A percentile compares a stretch with the other conserved stretches of the same genome.
phyloP scores from a whole-genome alignment of 2,113 vertebrate species.

The Catharus fuscescens region DNA sequence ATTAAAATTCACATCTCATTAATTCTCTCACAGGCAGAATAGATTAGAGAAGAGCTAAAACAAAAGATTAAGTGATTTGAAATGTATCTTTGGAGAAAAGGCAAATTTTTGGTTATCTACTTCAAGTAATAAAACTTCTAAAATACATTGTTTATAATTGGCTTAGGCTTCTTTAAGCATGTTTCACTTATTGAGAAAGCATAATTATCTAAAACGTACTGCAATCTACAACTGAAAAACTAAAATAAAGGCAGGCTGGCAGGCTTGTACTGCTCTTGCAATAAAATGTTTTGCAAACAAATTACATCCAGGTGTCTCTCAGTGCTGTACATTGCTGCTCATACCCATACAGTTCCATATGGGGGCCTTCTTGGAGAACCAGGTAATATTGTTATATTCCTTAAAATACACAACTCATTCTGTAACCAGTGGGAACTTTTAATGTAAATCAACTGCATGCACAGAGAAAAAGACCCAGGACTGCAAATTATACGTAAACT shows the following conservation, averaged over 20 bases:
- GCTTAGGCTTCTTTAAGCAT: background rate
- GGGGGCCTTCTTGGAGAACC: background rate
- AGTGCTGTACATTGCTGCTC: background rate
- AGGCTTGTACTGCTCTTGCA: background rate
- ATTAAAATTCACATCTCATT: slow-evolving; percentile 50
- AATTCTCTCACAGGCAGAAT: background rate
- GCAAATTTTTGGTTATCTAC: background rate
- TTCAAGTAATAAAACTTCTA: background rate
- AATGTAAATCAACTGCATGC: background rate
- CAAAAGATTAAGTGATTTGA: background rate
- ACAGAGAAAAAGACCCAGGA: background rate
- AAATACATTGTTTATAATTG: background rate
- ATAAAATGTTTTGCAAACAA: background rate
- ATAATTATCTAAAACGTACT: background rate
- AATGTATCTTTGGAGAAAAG: background rate
- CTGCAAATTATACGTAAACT: background rate
- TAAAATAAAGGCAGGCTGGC: background rate
- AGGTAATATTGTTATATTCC: background rate
- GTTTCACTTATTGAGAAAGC: background rate
- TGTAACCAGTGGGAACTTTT: background rate
- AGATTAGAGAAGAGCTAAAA: slow-evolving; percentile 10
- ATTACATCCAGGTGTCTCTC: background rate
- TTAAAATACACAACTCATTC: background rate
- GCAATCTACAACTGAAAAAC: background rate
- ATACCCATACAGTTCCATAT: background rate